Evolutionary conservation across 2,888 invertebrate species (phyloP), one percentile per base, ranked within the genome.

Genomic region (Dicyrtomina minuta): DNA sequence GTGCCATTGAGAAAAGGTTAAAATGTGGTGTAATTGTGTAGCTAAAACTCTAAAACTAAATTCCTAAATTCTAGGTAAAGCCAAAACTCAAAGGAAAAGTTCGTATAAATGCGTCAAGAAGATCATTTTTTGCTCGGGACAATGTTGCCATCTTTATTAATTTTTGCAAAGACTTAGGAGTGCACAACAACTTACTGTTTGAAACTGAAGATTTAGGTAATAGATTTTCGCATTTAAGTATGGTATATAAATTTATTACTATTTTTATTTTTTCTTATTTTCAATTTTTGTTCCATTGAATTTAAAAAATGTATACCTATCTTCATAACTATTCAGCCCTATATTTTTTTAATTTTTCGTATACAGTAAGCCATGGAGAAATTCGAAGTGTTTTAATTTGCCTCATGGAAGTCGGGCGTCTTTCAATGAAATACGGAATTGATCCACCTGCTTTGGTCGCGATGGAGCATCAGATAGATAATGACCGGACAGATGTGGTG

Each of bases 111-210:
- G 93, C 93, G 15, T 89, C 90, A 70, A 86, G 91, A 13, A 87
- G 91, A 76, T 92, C 91, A 79, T 94, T 93, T 85, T 93, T 92
- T 83, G 92, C 93, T 0, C 81, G 93, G 53, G 93, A 94, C 83
- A 93, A 93, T 83, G 90, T 91, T 79, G 92, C 92, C 80, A 92
- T 92, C 83, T 94, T 93, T 82, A 88, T 93, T 78, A 88, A 89
- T 73, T 93, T 93, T 85, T 92, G 92, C 81, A 86, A 90, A 68
- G 88, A 90, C 64, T 86, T 92, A 65, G 92, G 92, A 56, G 91
- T 94, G 43, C 92, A 92, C 79, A 90, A 92, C 81, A 93, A 93
- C 82, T 85, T 92, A 68, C 85, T 93, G 55, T 94, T 94, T 81
- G 93, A 94, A 84, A 92, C 92, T 79, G 93, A 93, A 81, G 92